Evolutionary conservation across 1,140 invertebrate species (phyloP).

Genomic region (Trichomalopsis sarcophagae): DNA sequence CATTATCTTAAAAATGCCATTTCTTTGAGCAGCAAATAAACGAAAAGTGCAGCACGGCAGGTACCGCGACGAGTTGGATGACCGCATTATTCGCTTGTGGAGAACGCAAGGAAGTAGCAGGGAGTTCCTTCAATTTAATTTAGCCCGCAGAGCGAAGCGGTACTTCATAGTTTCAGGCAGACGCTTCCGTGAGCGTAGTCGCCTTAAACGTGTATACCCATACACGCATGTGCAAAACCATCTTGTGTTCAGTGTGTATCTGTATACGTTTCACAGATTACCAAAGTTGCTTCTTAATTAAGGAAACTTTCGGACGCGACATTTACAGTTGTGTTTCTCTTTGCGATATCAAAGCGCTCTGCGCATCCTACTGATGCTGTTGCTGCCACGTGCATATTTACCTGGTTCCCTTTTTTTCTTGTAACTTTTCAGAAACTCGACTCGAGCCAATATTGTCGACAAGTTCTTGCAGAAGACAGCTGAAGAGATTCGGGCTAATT

Average conservation of each 20-base stretch:
- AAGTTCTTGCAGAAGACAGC: background rate
- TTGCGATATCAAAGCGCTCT: slow-evolving; percentile 22
- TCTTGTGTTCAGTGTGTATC: background rate
- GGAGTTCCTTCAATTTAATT: slow-evolving; percentile 31
- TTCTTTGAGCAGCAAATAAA: background rate
- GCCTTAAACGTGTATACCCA: background rate
- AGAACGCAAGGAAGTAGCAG: background rate
- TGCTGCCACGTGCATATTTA: slow-evolving; percentile 16
- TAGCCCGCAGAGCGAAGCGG: background rate
- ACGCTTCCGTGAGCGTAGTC: background rate
- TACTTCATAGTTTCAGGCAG: slow-evolving; percentile 7
- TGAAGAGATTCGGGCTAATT: background rate
- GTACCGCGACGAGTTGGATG: background rate
- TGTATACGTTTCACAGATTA: slow-evolving; percentile 56
- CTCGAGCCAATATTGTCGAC: background rate
- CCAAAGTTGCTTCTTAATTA: slow-evolving; percentile 60
- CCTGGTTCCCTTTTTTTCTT: slow-evolving; percentile 18
- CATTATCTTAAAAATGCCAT: slow-evolving; percentile 36
- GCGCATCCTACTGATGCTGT: background rate
- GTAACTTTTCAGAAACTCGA: background rate
- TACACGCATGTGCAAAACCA: background rate
- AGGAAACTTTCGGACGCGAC: slow-evolving; percentile 52
- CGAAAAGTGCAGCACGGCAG: background rate
- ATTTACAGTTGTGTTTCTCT: slow-evolving; percentile 25
- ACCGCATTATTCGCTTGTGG: slow-evolving; percentile 7